Percentiles rank a stretch among this genome's conserved stretches.
These are phyloP conservation scores for Maniola jurtina DNA, from an alignment of 1,140 invertebrate genomes.

Conservation along the genomic window DNA sequence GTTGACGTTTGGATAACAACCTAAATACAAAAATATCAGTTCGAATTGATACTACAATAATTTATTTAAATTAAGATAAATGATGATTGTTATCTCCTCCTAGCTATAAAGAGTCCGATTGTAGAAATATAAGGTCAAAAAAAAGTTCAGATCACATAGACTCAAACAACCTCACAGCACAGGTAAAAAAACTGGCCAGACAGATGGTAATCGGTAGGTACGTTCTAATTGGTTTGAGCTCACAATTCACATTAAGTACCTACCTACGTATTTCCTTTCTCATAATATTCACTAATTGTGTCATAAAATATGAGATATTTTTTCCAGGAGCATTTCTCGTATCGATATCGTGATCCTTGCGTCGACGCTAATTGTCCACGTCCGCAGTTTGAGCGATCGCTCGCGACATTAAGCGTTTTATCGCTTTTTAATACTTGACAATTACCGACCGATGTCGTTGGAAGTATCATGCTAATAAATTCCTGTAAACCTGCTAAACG, in stretches of 20 bases:
- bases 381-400: constrained; percentile 43
- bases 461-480: constrained; percentile 37
- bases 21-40: no score
- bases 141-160: no score
- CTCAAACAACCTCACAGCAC: no score
- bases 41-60: no score
- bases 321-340: constrained; percentile 6
- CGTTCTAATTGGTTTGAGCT: neutral
- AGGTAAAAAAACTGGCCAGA: no score
- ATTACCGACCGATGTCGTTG: constrained; percentile 46
- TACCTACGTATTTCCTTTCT: no score
- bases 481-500: constrained; percentile 17
- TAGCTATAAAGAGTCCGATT: no score
- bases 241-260: neutral
- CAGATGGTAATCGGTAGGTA: neutral
- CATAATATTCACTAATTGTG: neutral
- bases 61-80: no score
- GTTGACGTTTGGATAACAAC: no score
- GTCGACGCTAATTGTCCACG: constrained; percentile 29
- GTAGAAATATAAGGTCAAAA: no score
- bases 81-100: no score
- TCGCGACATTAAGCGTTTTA: constrained; percentile 48
- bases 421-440: constrained; percentile 52
- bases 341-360: constrained; percentile 24
- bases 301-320: constrained; percentile 10